Evolutionary conservation across 2,888 invertebrate species (phyloP), one percentile per base, ranked within the genome.

Genomic region (Eilema griseolum): DNA sequence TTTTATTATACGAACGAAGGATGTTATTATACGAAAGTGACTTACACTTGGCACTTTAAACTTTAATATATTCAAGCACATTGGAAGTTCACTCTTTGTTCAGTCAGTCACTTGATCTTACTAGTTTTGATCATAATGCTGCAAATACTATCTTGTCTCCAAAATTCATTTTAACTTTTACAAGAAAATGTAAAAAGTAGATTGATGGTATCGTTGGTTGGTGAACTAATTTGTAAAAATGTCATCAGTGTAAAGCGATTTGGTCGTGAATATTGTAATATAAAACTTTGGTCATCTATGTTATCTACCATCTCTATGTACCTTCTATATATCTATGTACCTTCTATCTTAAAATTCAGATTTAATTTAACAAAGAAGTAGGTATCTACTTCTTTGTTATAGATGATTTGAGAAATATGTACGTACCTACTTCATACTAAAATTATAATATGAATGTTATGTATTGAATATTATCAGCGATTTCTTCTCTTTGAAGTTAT

Each of bases 381-480:
- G n/a, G n/a, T n/a, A n/a, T n/a, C n/a, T n/a, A n/a, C 61, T 61
- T n/a, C 31, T 31, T 41, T 61, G 61, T 31, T 61, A 20, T 7
- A n/a, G n/a, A n/a, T n/a, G n/a, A 31, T 61, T 20, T 16, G 20
- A 31, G 11, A 61, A 61, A 31, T n/a, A 28, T 16, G 20, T 28
- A 20, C 0, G 0, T 52, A n/a, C n/a, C n/a, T n/a, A n/a, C 5
- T 41, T 14, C 41, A 24, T 11, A 57, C 3, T 23, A 7, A 7
- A 33, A 1, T 33, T 33, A 33, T 33, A 33, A 7, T 33, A 33
- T 33, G 33, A 33, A n/a, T n/a, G n/a, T n/a, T n/a, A n/a, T n/a
- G n/a, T n/a, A n/a, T n/a, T n/a, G n/a, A n/a, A n/a, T n/a, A n/a
- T n/a, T n/a, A n/a, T n/a, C n/a, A n/a, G n/a, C n/a, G n/a, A n/a